Percentiles rank a stretch among this genome's conserved stretches.
Evolutionary conservation across 2,113 vertebrate genomes (phyloP).

Genomic region (Alligator mississippiensis): DNA sequence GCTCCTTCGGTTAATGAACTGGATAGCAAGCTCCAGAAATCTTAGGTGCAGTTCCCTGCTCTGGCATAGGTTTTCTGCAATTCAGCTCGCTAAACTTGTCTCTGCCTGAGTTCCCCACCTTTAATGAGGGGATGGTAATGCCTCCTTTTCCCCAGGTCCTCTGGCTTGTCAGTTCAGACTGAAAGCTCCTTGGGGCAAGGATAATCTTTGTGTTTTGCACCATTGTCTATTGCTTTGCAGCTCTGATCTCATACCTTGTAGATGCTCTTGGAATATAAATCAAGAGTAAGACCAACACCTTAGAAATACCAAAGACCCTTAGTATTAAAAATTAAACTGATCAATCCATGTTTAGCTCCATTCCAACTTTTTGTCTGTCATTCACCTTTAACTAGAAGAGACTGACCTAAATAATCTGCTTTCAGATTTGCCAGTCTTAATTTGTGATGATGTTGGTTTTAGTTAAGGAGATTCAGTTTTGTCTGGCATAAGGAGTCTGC

Average conservation of each 20-base stretch:
- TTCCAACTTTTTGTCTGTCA: background rate
- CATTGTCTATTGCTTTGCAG: background rate
- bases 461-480: background rate
- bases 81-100: background rate
- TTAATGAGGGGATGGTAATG: background rate
- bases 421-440: background rate
- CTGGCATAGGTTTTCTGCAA: fast-evolving
- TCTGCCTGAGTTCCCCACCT: background rate
- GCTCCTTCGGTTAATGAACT: background rate
- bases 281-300: background rate
- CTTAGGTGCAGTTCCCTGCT: background rate
- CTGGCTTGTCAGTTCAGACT: background rate
- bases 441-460: background rate
- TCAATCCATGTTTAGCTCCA: background rate
- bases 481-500: background rate
- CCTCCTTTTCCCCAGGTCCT: background rate
- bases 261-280: background rate
- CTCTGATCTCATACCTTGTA: background rate
- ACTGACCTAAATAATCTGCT: background rate
- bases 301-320: background rate
- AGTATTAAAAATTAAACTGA: background rate
- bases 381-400: background rate
- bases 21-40: background rate
- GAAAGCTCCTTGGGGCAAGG: background rate
- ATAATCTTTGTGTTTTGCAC: background rate